phyloP scores from a whole-genome alignment of 2,888 invertebrate genomes.

The Herminia tarsipennalis region DNA sequence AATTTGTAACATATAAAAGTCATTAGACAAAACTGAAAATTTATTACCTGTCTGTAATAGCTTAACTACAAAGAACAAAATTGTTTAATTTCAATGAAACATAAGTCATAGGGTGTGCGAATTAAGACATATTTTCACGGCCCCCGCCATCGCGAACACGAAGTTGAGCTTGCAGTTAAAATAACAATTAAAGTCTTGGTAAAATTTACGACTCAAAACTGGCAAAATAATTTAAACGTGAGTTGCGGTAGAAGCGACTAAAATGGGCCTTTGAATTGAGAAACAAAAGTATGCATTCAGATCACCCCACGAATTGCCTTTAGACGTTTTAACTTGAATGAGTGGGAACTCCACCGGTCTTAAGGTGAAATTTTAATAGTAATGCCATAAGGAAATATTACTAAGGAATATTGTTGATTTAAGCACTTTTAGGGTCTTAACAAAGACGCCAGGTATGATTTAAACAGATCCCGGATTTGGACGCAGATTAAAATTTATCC shows the following conservation, averaged over 20 bases:
- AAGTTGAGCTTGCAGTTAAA: constrained; percentile 84
- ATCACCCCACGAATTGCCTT: constrained; percentile 64
- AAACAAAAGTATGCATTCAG: constrained; percentile 78
- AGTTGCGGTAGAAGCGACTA: constrained; percentile 67
- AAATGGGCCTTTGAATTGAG: constrained; percentile 75
- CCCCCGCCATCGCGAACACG: constrained; percentile 67
- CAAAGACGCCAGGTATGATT: constrained; percentile 45
- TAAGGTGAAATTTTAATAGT: constrained; percentile 82
- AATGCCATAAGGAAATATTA: constrained; percentile 79
- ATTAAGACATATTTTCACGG: constrained; percentile 83
- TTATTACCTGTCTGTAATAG: constrained; percentile 51
- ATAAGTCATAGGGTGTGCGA: constrained; percentile 80
- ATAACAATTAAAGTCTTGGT: constrained; percentile 84
- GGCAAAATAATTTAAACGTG: constrained; percentile 81
- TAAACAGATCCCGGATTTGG: constrained; percentile 39
- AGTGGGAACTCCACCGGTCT: constrained; percentile 63
- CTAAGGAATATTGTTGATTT: constrained; percentile 77
- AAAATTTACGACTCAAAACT: constrained; percentile 84
- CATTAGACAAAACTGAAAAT: constrained; percentile 55
- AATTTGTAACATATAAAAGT: constrained; percentile 44
- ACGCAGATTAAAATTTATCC: constrained; percentile 37
- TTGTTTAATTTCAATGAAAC: constrained; percentile 72
- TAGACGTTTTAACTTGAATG: constrained; percentile 66
- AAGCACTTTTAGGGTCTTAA: constrained; percentile 61
- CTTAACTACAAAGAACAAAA: constrained; percentile 51